Base-by-base conservation (phyloP, 1,140 invertebrate species). In the Frieseomelitta varia region DNA sequence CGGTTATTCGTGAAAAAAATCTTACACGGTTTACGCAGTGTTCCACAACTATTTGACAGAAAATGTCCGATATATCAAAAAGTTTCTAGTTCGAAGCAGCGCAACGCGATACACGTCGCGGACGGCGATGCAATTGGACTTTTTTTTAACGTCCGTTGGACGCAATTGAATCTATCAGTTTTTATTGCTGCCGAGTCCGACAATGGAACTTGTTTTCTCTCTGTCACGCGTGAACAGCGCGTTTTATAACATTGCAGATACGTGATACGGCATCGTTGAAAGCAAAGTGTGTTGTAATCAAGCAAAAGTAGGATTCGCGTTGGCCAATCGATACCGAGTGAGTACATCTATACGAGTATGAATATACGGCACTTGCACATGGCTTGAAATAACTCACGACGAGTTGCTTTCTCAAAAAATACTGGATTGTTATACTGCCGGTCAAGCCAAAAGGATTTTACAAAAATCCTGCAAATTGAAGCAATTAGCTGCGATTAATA, bases 141-240 rank as follows among this genome's bases (percentile, higher is more conserved):
- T 67, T 30, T 67, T 30, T 67, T 67, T 68, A 53, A 55, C 47
- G 14, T 14, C 11, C 30, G 21, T 47, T 30, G 30, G 11, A 17
- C n/a, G 65, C 15, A 47, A 72, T 72, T 47, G 34, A 55, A 58
- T 58, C 51, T 55, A 68, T 68, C 63, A 55, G 51, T 68, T 79
- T 79, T 47, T 79, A 71, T 72, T 72, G 24, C 24, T 55, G 17
- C 10, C 19, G 51, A 53, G 19, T 47, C 24, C 24, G 19, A 69
- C 58, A 78, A 78, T 65, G 17, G 75, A 78, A 51, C 27, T 68
- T 79, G n/a, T 74, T 74, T 56, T 15, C 11, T 19, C 63, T 17
- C 3, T 53, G 19, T 51, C 76, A 17, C 19, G 19, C 19, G 15
- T 4, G 39, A 67, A 67, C 47, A 53, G 56, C 39, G 30, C 12